A percentile compares a stretch with the other conserved stretches of the same genome.
Evolutionary conservation across 2,113 vertebrate species (phyloP).

Genomic region (Dipodomys stephensi): DNA sequence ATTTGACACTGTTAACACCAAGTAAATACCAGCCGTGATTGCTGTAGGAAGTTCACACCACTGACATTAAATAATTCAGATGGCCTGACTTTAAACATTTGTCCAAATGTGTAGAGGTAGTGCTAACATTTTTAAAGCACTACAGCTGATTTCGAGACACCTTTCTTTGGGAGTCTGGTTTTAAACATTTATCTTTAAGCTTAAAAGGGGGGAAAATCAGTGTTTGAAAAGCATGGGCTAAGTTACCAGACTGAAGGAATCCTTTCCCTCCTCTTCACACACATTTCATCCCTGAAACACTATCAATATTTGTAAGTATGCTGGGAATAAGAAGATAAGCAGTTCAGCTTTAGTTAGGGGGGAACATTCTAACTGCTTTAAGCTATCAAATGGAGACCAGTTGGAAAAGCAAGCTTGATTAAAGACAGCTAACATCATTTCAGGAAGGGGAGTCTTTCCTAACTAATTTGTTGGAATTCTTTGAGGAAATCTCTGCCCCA

Average conservation of each 20-base stretch:
- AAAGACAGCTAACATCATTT: slow-evolving; percentile 89
- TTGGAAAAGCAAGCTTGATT: slow-evolving; percentile 90
- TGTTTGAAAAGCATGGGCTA: slow-evolving; percentile 36
- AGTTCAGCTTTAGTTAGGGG: slow-evolving; percentile 64
- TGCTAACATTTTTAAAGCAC: slow-evolving; percentile 41
- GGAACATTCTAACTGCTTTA: slow-evolving; percentile 81
- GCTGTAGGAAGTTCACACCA: slow-evolving; percentile 35
- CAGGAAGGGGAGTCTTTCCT: slow-evolving; percentile 87
- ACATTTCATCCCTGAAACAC: background rate
- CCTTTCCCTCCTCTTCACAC: background rate
- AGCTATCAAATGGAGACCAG: slow-evolving; percentile 87
- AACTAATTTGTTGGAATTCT: slow-evolving; percentile 90
- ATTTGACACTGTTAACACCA: slow-evolving; percentile 48
- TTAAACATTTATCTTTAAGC: slow-evolving; percentile 64
- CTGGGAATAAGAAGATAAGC: slow-evolving; percentile 76
- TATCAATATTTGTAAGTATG: slow-evolving; percentile 40
- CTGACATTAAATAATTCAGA: slow-evolving; percentile 47
- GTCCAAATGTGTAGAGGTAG: slow-evolving; percentile 40
- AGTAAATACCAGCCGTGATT: slow-evolving; percentile 59
- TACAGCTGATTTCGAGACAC: background rate
- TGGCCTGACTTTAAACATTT: slow-evolving; percentile 60
- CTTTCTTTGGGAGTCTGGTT: slow-evolving; percentile 43
- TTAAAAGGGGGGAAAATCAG: background rate
- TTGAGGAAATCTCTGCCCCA: slow-evolving; percentile 88
- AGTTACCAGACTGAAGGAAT: slow-evolving; percentile 39